phyloP scores from a whole-genome alignment of 2,888 invertebrate species.

The Hydropsyche betteni region DNA sequence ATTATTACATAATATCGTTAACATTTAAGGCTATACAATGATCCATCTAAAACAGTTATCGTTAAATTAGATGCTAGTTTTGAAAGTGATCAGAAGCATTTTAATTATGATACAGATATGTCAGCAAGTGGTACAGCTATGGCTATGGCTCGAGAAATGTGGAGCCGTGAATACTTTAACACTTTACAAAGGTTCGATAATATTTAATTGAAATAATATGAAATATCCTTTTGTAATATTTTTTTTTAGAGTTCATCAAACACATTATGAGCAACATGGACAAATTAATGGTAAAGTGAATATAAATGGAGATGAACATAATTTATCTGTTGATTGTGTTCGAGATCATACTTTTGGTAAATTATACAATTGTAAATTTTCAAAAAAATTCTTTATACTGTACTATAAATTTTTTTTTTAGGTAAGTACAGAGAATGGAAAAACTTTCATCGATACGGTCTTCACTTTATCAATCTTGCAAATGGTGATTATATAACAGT shows the following conservation, averaged over 20 bases:
- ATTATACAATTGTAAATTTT: conserved; percentile 46
- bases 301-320: conserved; percentile 64
- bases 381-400: conserved; percentile 7
- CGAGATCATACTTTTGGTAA: conserved; percentile 76
- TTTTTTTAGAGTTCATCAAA: conserved; percentile 71
- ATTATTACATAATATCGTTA: background rate
- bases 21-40: conserved; percentile 55
- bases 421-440: conserved; percentile 73
- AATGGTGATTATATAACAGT: conserved; percentile 76
- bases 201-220: background rate
- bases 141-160: conserved; percentile 73
- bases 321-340: conserved; percentile 68
- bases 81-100: conserved; percentile 69
- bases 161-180: conserved; percentile 74
- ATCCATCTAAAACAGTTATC: conserved; percentile 58
- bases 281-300: conserved; percentile 65
- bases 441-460: conserved; percentile 73
- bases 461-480: conserved; percentile 74
- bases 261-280: conserved; percentile 81
- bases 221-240: background rate
- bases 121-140: conserved; percentile 69
- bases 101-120: conserved; percentile 76
- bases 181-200: conserved; percentile 68
- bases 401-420: conserved; percentile 51
- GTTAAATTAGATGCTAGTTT: conserved; percentile 70